Percentiles rank a stretch among this genome's conserved stretches.
Evolutionary conservation across 2,797 vertebrate genomes (phyloP).

Genomic region (Melopsittacus undulatus): DNA sequence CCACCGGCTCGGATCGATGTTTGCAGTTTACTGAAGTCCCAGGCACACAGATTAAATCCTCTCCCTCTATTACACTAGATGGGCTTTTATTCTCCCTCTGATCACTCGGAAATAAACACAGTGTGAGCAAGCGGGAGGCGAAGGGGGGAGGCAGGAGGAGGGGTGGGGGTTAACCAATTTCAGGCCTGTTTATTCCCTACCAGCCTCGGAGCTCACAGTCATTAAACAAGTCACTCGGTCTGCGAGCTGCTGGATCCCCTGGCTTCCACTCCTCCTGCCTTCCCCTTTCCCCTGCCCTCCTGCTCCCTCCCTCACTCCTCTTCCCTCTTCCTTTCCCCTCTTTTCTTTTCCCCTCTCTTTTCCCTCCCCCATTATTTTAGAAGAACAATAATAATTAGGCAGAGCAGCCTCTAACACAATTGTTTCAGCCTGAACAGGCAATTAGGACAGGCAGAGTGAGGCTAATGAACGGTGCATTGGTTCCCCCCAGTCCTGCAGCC

Average conservation of each 20-base stretch:
- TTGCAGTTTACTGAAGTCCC: conserved; percentile 48
- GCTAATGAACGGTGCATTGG: conserved; percentile 60
- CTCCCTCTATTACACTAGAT: conserved; percentile 53
- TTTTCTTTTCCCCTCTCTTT: not conserved
- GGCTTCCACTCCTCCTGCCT: not conserved
- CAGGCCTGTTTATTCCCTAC: conserved; percentile 30
- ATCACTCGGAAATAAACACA: conserved; percentile 53
- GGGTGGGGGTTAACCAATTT: not conserved
- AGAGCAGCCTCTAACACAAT: conserved; percentile 81
- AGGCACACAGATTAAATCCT: conserved; percentile 65
- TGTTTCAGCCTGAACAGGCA: conserved; percentile 79
- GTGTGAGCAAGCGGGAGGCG: not conserved
- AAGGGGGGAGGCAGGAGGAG: not conserved
- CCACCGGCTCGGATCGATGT: conserved; percentile 66
- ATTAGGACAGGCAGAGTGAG: conserved; percentile 76
- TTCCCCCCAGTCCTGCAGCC: not conserved
- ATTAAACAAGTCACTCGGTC: conserved; percentile 23
- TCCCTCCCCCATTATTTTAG: conserved; percentile 53
- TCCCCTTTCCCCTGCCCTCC: not conserved
- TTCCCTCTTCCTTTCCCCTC: not conserved
- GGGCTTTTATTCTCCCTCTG: conserved; percentile 55
- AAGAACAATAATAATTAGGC: conserved; percentile 80
- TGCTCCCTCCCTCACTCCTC: not conserved
- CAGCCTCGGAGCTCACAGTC: not conserved
- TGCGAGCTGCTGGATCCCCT: not conserved